These are phyloP conservation scores for Hippopotamyrus pictus DNA, from an alignment of 2,797 vertebrate species.

Conservation along the genomic window DNA sequence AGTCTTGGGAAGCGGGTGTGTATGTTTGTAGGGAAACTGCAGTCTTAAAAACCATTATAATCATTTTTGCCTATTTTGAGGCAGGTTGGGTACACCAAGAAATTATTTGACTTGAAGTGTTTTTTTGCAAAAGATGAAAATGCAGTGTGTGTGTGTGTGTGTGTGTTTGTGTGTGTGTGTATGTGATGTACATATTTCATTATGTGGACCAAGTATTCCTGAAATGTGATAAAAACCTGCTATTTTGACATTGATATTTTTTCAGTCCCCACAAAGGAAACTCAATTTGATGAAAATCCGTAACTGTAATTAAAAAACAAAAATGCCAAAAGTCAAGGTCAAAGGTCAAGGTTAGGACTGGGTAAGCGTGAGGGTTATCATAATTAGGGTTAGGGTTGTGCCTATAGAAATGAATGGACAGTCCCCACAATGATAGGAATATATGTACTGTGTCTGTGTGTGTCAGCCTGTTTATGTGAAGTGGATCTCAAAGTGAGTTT, in stretches of 20 bases:
- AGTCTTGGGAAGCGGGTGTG: neutral
- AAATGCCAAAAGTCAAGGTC: neutral
- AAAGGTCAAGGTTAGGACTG: neutral
- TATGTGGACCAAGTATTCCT: neutral
- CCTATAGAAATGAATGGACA: neutral
- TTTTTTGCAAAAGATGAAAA: neutral
- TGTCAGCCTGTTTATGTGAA: neutral
- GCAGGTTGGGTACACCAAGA: neutral
- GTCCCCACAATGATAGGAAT: neutral
- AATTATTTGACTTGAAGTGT: neutral
- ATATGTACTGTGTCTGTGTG: conserved; percentile 21
- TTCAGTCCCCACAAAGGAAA: neutral
- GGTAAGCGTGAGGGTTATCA: neutral
- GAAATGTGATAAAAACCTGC: neutral
- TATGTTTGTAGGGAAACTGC: neutral
- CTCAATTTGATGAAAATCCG: neutral
- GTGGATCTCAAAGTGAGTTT: neutral
- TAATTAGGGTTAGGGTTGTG: neutral
- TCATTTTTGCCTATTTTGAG: neutral
- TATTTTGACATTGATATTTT: too few relatives aligned
- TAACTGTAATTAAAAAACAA: neutral
- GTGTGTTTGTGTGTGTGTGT: neutral
- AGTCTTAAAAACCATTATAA: neutral
- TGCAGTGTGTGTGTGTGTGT: neutral
- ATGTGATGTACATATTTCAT: neutral